Evolutionary conservation across 2,797 vertebrate genomes (phyloP), one percentile per base, ranked within the genome.

Genomic region (Xiphorhynchus erythropygius): DNA sequence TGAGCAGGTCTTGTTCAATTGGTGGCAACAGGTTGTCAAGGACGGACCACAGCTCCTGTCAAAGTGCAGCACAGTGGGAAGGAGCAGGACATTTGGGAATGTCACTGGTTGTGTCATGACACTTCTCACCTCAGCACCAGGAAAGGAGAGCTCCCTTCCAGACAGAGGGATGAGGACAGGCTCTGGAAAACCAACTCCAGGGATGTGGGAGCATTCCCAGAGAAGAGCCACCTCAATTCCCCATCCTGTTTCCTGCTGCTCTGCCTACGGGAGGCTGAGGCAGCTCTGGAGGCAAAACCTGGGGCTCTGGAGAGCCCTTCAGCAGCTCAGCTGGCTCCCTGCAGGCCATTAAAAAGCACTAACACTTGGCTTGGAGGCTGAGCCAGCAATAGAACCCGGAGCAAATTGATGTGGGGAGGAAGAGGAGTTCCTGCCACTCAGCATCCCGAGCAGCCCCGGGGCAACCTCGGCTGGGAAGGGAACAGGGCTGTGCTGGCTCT

Each of bases 261-360:
- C 27, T 65, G 55, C 60, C 49, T 44, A 18, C n/a, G 1, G 13
- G 53, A n/a, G 41, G 57, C 77, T 64, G 42, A 68, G 60, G 37
- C 50, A n/a, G 63, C 55, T 64, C 3, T 7, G 1, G 28, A 84
- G 60, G 87, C 68, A 28, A 65, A 75, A 56, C 3, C 11, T 30
- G 1, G 10, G 78, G 37, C 91, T 70, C 89, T 82, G 67, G 84
- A 84, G 91, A 92, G 78, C 89, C 60, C 49, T 44, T 73, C 57
- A 22, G 69, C 37, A 86, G 74, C 89, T 84, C 75, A 42, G 53
- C 82, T 88, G 78, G 82, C 84, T 95, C 78, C 46, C 60, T 71
- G 15, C 73, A 57, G 89, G n/a, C 94, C 49, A 86, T 89, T 91
- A 80, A 94, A 84, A 92, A 96, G 94, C 93, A 87, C 81, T 92